Evolutionary conservation across 2,797 vertebrate species (phyloP).

Genomic region (Ateles fusciceps): DNA sequence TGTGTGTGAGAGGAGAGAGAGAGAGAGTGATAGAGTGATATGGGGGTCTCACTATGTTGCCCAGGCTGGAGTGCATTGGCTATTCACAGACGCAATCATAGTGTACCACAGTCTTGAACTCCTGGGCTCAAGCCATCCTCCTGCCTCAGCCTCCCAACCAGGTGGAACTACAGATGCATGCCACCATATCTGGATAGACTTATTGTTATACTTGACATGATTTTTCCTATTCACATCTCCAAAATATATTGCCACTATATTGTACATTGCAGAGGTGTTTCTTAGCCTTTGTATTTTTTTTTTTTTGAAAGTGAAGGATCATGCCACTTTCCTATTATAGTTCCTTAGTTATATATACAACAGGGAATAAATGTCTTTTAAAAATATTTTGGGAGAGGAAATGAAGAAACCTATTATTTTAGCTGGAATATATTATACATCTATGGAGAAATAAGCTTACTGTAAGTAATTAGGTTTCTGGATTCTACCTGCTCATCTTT

Average conservation of each 20-base stretch:
- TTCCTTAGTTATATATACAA: not conserved
- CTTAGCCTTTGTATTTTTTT: not conserved
- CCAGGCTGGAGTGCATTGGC: not conserved
- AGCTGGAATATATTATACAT: not conserved
- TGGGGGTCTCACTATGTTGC: accelerated
- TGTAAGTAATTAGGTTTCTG: constrained; percentile 57
- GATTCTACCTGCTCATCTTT: constrained; percentile 9
- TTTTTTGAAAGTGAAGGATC: not conserved
- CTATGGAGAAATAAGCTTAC: constrained; percentile 8
- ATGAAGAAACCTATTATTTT: not conserved
- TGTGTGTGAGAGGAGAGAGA: too few relatives aligned
- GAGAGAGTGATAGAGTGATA: not conserved
- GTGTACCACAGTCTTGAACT: not conserved
- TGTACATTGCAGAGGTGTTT: not conserved
- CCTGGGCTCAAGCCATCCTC: not conserved
- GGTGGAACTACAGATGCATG: not conserved
- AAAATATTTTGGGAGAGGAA: constrained; percentile 33
- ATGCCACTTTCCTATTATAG: not conserved
- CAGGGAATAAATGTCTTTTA: not conserved
- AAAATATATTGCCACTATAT: not conserved
- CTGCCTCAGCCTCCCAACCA: not conserved
- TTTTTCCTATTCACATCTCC: not conserved
- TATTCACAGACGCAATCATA: not conserved
- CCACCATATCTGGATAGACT: not conserved
- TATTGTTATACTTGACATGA: not conserved